Base-by-base conservation (phyloP, 2,888 invertebrate genomes). In the Tromatobia lineatoria region DNA sequence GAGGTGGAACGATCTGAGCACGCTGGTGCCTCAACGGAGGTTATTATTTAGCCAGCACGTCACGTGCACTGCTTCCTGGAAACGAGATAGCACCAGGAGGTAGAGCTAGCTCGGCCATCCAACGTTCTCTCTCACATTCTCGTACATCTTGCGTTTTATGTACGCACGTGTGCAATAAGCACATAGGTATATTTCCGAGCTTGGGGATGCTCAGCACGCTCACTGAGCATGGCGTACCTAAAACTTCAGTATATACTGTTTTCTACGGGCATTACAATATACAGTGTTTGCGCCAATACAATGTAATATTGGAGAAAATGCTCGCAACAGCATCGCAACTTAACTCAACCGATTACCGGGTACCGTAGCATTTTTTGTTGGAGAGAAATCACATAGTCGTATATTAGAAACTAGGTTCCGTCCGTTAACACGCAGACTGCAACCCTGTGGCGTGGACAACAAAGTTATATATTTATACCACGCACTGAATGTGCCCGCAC, bases 61-160 rank as follows among this genome's bases (percentile, higher is more conserved):
- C 64, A 75, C 20, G 52, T 61, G 78, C 69, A 61, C 47, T 18
- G 23, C 75, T 71, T 42, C 42, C 47, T 13, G 70, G 15, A 18
- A 42, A 38, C 34, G 38, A 34, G 38, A 75, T n/a, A 47, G 23
- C 52, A 7, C 34, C 25, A 74, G 42, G 70, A 61, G 13, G 64
- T 13, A 45, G 75, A 70, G 64, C 47, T 38, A 66, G 52, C 8
- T 47, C 23, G 23, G n/a, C 57, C 50, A 25, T 29, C 15, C 13
- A 11, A 18, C 73, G 79, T 66, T 71, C 66, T 67, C 7, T 54
- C 42, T 75, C 74, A 18, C 8, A 80, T 77, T 80, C 25, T 8
- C 52, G 81, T 85, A 57, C 57, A 71, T 69, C 59, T 75, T 79
- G 64, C 42, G 82, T 75, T 82, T 85, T 75, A 82, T 79, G 78